Conservation (phyloP, 2,113 vertebrate genomes). For the Microcebus ravelobensis region DNA sequence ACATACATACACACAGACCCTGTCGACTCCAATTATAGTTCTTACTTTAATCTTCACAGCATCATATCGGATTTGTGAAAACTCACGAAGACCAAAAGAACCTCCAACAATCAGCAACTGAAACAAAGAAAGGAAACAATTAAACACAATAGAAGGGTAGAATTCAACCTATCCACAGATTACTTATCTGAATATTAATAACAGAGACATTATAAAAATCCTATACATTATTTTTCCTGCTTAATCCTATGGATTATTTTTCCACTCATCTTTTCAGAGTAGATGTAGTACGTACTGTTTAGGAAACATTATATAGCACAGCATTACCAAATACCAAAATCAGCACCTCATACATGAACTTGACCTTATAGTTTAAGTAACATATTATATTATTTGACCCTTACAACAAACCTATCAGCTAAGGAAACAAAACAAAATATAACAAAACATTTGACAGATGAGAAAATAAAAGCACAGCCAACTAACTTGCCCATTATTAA, state of each 20-base stretch:
- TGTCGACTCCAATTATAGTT: neutral
- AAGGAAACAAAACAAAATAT: neutral
- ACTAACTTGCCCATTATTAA: neutral
- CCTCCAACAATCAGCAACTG: slow-evolving; percentile 95
- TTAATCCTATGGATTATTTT: neutral
- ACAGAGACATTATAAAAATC: neutral
- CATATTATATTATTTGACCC: neutral
- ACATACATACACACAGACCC: neutral
- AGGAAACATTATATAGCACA: slow-evolving; percentile 15
- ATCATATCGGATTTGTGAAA: slow-evolving; percentile 96
- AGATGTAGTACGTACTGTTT: neutral
- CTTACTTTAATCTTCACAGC: slow-evolving; percentile 91
- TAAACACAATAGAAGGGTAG: neutral
- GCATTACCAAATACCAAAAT: slow-evolving; percentile 37
- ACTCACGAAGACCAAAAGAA: slow-evolving; percentile 95
- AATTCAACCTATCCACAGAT: slow-evolving; percentile 35
- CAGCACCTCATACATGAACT: neutral
- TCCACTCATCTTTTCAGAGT: slow-evolving; percentile 6
- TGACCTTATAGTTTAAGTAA: slow-evolving; percentile 1
- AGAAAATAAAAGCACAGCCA: slow-evolving; percentile 16
- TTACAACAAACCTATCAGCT: slow-evolving; percentile 1
- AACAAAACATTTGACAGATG: neutral
- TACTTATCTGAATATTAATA: slow-evolving; percentile 33
- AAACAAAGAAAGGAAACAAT: slow-evolving; percentile 70
- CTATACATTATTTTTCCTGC: neutral